Percentiles rank a stretch among this genome's conserved stretches.
These are phyloP conservation scores for Gambusia holbrooki DNA, from an alignment of 2,113 vertebrate genomes.

Conservation along the genomic window DNA sequence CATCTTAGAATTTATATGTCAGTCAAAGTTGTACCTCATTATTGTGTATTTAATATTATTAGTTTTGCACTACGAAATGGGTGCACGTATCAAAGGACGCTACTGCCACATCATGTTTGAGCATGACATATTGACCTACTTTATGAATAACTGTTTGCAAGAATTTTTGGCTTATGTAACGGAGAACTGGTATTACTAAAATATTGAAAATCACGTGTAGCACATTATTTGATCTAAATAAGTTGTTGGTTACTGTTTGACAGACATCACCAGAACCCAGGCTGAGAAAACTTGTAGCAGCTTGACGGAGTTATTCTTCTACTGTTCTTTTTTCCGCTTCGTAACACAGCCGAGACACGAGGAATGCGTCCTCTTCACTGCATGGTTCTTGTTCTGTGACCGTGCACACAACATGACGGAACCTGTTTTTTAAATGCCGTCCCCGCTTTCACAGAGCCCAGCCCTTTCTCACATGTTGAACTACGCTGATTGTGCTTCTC, in stretches of 20 bases:
- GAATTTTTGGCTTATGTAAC: neutral
- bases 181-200: too few relatives aligned
- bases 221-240: neutral
- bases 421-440: conserved; percentile 46
- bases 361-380: neutral
- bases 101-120: neutral
- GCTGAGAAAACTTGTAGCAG: conserved; percentile 5
- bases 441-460: conserved; percentile 23
- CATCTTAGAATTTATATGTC: neutral
- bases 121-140: neutral
- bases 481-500: neutral
- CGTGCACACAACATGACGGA: conserved; percentile 40
- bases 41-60: neutral
- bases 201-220: too few relatives aligned
- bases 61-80: neutral
- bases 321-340: neutral
- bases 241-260: neutral
- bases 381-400: conserved; percentile 7
- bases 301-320: conserved; percentile 3
- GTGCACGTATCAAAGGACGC: neutral
- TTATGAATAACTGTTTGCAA: neutral
- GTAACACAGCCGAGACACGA: neutral
- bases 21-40: neutral
- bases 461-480: conserved; percentile 12
- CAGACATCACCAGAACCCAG: neutral